Evolutionary conservation across 2,797 vertebrate species (phyloP).

Genomic region (Helostoma temminkii): DNA sequence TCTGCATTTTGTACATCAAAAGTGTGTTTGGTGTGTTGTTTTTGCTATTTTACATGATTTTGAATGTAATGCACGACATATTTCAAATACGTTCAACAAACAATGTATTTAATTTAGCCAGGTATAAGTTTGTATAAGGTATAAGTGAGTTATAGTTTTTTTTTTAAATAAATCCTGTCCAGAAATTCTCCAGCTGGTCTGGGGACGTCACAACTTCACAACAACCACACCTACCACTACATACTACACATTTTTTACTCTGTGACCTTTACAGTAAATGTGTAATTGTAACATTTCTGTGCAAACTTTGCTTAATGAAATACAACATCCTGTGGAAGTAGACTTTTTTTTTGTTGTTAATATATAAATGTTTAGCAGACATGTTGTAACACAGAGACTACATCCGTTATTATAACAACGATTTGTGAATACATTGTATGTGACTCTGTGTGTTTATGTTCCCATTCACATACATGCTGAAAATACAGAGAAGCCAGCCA

Average conservation of each 20-base stretch:
- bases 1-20: constrained; percentile 6
- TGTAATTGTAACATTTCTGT: constrained; percentile 18
- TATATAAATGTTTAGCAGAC: constrained; percentile 30
- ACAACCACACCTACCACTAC: not conserved
- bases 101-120: constrained; percentile 25
- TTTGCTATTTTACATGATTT: constrained; percentile 7
- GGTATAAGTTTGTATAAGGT: not conserved
- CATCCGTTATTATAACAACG: not conserved
- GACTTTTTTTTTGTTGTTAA: constrained; percentile 27
- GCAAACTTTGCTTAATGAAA: constrained; percentile 24
- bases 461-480: not conserved
- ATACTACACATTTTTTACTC: constrained; percentile 29
- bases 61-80: constrained; percentile 51
- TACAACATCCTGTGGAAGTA: constrained; percentile 31
- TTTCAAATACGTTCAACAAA: not conserved
- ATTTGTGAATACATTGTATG: constrained; percentile 9
- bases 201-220: constrained; percentile 1
- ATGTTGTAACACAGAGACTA: not conserved
- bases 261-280: constrained; percentile 29
- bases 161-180: not conserved
- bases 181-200: constrained; percentile 64
- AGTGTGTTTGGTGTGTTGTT: constrained; percentile 10
- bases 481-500: not conserved
- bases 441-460: constrained; percentile 37
- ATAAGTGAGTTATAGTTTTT: not conserved